Conservation (phyloP, 2,797 vertebrate species). For the Rhinophrynus dorsalis region DNA sequence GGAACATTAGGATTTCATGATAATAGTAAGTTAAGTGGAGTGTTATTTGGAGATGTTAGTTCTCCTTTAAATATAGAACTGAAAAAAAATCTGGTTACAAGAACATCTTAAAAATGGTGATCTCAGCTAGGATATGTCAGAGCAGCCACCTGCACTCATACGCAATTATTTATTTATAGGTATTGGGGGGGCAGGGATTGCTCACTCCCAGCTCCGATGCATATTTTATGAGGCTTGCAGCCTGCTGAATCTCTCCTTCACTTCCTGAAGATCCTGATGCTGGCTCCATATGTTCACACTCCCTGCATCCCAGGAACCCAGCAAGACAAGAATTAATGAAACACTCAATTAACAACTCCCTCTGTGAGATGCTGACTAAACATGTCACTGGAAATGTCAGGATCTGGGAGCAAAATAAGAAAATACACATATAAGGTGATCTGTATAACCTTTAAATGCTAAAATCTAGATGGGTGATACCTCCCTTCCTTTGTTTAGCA, state of each 20-base stretch:
- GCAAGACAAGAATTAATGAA: conserved; percentile 45
- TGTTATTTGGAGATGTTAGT: no score
- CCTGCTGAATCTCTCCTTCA: conserved; percentile 6
- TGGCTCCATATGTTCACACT: conserved; percentile 44
- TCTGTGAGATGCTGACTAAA: conserved; percentile 29
- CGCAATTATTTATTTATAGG: conserved; percentile 44
- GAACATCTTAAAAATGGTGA: no score
- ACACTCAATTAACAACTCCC: conserved; percentile 45
- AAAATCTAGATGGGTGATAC: not conserved
- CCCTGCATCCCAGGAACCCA: conserved; percentile 21
- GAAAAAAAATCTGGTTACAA: no score
- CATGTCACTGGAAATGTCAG: conserved; percentile 17
- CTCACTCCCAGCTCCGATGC: conserved; percentile 6
- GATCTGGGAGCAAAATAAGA: conserved; percentile 11
- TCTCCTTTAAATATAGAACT: no score
- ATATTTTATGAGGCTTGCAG: conserved; percentile 34
- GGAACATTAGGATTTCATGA: no score
- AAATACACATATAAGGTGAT: not conserved
- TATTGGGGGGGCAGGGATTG: not conserved
- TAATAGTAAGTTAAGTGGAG: no score
- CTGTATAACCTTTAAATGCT: no score
- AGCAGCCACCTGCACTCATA: conserved; percentile 18
- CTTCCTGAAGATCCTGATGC: conserved; percentile 25
- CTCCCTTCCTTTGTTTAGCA: no score
- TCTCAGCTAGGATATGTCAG: not conserved